Evolutionary conservation across 1,140 invertebrate genomes (phyloP).

Genomic region (Drosophila lowei): DNA sequence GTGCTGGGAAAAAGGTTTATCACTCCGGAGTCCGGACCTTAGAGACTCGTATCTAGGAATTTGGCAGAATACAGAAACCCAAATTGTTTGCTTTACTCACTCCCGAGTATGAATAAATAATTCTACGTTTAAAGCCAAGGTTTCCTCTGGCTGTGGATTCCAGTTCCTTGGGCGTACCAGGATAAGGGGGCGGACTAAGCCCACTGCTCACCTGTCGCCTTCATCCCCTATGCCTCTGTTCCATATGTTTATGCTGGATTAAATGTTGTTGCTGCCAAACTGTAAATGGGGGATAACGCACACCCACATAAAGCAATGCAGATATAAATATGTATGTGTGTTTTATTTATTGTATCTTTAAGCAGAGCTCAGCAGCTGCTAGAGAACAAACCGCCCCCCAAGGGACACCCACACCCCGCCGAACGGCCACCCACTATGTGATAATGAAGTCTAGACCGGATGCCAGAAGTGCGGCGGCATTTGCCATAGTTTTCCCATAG

Average conservation of each 20-base stretch:
- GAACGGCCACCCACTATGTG: conserved; percentile 25
- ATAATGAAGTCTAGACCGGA: conserved; percentile 79
- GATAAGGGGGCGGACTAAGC: not conserved
- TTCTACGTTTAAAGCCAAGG: conserved; percentile 27
- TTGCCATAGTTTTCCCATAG: conserved; percentile 29
- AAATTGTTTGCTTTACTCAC: conserved; percentile 25
- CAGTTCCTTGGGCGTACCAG: conserved; percentile 1
- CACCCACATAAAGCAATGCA: conserved; percentile 20
- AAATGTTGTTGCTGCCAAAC: conserved; percentile 66
- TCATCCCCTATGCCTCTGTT: conserved; percentile 37
- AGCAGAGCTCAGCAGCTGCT: conserved; percentile 58
- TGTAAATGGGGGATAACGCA: conserved; percentile 64
- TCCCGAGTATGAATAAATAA: conserved; percentile 37
- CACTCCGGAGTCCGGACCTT: not conserved
- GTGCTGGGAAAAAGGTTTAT: conserved; percentile 8
- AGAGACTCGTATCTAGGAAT: conserved; percentile 3
- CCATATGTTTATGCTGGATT: conserved; percentile 74
- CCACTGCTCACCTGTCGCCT: conserved; percentile 27
- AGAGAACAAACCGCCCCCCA: conserved; percentile 8
- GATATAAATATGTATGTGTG: conserved; percentile 27
- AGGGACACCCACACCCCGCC: conserved; percentile 14
- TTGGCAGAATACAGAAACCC: conserved; percentile 21
- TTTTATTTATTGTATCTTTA: conserved; percentile 58
- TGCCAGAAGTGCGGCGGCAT: conserved; percentile 52
- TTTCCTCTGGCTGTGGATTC: not conserved